Evolutionary conservation across 2,113 vertebrate species (phyloP).

Genomic region (Odocoileus virginianus): DNA sequence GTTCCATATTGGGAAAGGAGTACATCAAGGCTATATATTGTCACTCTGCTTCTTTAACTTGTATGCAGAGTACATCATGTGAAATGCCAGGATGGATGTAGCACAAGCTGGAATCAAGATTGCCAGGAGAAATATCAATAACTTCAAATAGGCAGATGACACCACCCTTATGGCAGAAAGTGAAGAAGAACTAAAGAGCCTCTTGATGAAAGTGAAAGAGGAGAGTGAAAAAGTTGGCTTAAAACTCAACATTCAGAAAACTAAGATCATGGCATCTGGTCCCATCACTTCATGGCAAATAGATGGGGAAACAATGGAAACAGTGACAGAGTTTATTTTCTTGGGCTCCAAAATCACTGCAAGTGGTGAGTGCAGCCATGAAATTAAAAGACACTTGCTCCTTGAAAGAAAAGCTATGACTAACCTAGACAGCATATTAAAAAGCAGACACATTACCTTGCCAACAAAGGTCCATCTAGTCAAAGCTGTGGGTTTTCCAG

Average conservation of each 20-base stretch:
- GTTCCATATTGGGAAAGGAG: neutral
- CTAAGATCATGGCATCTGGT: neutral
- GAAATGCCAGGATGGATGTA: neutral
- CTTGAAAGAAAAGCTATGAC: neutral
- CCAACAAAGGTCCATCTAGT: neutral
- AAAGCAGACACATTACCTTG: neutral
- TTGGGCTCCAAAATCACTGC: neutral
- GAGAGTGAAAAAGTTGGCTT: neutral
- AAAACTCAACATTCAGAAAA: neutral
- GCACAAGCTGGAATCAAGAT: neutral
- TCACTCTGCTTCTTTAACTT: neutral
- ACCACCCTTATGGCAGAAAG: neutral
- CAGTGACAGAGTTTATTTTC: neutral
- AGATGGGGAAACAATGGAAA: neutral
- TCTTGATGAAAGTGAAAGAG: neutral
- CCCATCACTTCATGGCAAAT: neutral
- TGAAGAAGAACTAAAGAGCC: neutral
- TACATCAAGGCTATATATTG: neutral
- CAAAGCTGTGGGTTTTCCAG: neutral
- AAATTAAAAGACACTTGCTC: neutral
- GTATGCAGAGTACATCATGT: neutral
- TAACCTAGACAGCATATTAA: neutral
- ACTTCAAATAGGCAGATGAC: neutral
- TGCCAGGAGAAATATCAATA: neutral
- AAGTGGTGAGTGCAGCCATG: neutral